Base-by-base conservation (phyloP, 2,797 vertebrate species). In the Syngnathus rostellatus region DNA sequence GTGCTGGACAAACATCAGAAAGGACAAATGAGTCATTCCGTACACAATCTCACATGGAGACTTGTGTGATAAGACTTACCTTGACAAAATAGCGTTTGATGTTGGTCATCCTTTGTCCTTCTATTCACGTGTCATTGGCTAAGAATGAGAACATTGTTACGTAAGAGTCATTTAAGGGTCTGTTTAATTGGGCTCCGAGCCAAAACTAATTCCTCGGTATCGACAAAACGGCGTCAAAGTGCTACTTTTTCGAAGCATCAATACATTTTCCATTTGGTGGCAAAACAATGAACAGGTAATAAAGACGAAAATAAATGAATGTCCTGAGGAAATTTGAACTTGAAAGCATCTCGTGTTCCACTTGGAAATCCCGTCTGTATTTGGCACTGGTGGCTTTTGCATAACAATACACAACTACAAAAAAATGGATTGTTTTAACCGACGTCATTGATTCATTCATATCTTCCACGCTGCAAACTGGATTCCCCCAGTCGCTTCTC, bases 31-130 rank as follows among this genome's bases (percentile, higher is more conserved):
- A 12, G 8, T 11, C 2, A 38, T 43, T 1, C 8, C 25, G 23
- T 8, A 3, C 43, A 9, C 17, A 6, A 9, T 23, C 17, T 40
- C 5, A 2, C 9, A 17, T 3, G 19, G 5, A 9, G 19, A 11
- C 10, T 21, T 39, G 53, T 16, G 2, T 19, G 51, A 63, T 6
- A 6, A 50, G 50, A 87, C 93, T 92, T 83, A 94, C 94, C 1
- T 91, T 91, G 10, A 94, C 90, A 7, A 88, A 81, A 64, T 94
- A 91, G 43, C 90, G 88, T 6, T 90, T 91, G 12, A 89, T 70
- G 3, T 88, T 85, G 0, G 88, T 85, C 92, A 94, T 91, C 38
- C 16, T 82, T 67, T 14, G 23, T 55, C 23, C 19, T 21, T 21
- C n/a, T 48, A 6, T 54, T 54, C 11, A 54, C 10, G 66, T 5